Evolutionary conservation across 53 echinoderm and acorn worm genomes (phyloP), one percentile per base, ranked within the genome.

Genomic region (Apostichopus leukothele): DNA sequence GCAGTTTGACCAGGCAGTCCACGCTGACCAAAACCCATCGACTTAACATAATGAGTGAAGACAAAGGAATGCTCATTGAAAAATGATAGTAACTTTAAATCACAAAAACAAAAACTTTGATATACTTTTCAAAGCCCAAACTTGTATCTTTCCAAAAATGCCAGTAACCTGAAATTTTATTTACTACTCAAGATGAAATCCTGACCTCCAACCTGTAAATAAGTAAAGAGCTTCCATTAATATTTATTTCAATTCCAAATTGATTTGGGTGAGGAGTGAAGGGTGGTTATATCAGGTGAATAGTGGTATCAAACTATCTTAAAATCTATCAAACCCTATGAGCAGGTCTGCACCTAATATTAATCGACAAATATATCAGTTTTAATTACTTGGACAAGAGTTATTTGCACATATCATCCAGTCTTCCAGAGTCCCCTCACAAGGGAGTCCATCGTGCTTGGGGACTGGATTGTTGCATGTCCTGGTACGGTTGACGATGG

Each of bases 1-100:
- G 75, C 94, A 94, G 18, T 68, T 55, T n/a, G 92, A 83, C 94
- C 92, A 94, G 0, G 60, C 27, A n/a, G 39, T 83, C 94, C 94
- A 94, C 0, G 77, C 39, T 13, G 94, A 90, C 94, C 94, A 94
- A 10, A 84, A 78, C 75, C 94, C 94, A 63, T 94, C 90, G 12
- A 94, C 93, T 93, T 73, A 16, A 16, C 19, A 7, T 25, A n/a
- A 71, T 18, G 6, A 18, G 20, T 71, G 71, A 16, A 19, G 18
- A 71, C 5, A 57, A 57, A 57, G 57, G 10, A 10, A 57, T 39
- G 57, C 57, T 57, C 1, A 57, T 57, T 57, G 57, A 7, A 8
- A 1, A 57, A 57, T 57, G 57, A 57, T 57, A 57, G 1, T 57
- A 1, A 57, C 10, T 57, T 10, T 10, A 57, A 57, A 39, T 39